Base-by-base conservation (phyloP, 2,797 vertebrate species). In the Chrysocyon brachyurus region DNA sequence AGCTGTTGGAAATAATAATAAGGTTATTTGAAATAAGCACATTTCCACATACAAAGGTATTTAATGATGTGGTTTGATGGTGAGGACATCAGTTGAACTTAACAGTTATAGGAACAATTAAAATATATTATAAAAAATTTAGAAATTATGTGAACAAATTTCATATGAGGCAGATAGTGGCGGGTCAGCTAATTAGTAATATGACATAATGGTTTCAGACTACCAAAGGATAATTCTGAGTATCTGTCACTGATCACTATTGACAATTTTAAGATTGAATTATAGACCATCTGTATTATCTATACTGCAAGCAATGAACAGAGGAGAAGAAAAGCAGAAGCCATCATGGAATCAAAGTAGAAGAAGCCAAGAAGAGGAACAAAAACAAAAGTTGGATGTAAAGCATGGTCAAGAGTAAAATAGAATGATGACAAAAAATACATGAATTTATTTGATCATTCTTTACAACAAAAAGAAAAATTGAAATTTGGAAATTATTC, bases 171-270 rank as follows among this genome's bases (percentile, higher is more conserved):
- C 31, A 90, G 81, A 73, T 85, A 68, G 72, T 85, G 17, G 59
- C 52, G 93, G 14, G 2, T 59, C 40, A 83, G 31, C n/a, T 84
- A 72, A 90, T 92, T 59, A 90, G 66, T 49, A 82, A 94, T 54
- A 52, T 56, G 73, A 85, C 64, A 12, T 5, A 75, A 40, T 40
- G 40, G 26, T 31, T 95, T 91, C 75, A 95, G 40, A 87, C 33
- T 49, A 86, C 64, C 22, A 61, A 90, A 86, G 5, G 14, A 89
- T 79, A 63, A 78, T 94, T 85, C 90, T 90, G 89, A 95, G 31
- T 31, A 28, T 59, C 14, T 63, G 22, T 61, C 56, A 86, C 33
- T 75, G 61, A 24, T 33, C 54, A 33, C 2, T 90, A 70, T 79
- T 79, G 59, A 73, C 0, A 46, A 31, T 54, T 95, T 90, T 78